Evolutionary conservation across 2,113 vertebrate genomes (phyloP), one percentile per base, ranked within the genome.

Genomic region (Thamnaconus septentrionalis): DNA sequence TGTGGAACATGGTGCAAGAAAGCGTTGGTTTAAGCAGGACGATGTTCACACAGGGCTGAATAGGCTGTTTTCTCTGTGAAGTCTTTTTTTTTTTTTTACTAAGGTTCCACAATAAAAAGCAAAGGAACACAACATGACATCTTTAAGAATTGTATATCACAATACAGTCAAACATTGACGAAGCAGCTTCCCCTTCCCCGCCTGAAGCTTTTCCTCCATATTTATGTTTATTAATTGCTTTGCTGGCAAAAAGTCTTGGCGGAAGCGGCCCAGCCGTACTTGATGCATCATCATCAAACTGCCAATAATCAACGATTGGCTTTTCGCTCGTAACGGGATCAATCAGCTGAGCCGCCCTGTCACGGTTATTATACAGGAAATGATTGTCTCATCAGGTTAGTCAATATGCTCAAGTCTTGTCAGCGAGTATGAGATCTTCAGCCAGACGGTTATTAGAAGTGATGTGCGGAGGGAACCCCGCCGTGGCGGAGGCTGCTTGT

Each of bases 351-450:
- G 54, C 31, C 50, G 6, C 39, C 41, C 46, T 66, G 60, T 62
- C 12, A n/a, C 63, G 61, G 18, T 31, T 31, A 83, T 74, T 61
- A 61, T 64, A 39, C 8, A 74, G 55, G 53, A 73, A 78, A 68
- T 51, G 75, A 43, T 49, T 11, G 47, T 43, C 55, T 53, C 18
- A 53, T 45, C 18, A 11, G 7, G 41, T 42, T 56, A 59, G 77
- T 77, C 77, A 62, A 72, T 73, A 60, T 41, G 46, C 61, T 71
- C 31, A 63, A 52, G 50, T 61, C 8, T 4, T 68, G 45, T 56
- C 51, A 45, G 52, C 12, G 42, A 57, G 18, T 45, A 4, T 48
- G n/a, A 11, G 4, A 56, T 68, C 54, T 59, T 48, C 41, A 64
- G 56, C 53, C 8, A 8, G 8, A 46, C 39, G 57, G 44, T 45